phyloP scores from a whole-genome alignment of 2,888 invertebrate genomes.

The Onchidella celtica region DNA sequence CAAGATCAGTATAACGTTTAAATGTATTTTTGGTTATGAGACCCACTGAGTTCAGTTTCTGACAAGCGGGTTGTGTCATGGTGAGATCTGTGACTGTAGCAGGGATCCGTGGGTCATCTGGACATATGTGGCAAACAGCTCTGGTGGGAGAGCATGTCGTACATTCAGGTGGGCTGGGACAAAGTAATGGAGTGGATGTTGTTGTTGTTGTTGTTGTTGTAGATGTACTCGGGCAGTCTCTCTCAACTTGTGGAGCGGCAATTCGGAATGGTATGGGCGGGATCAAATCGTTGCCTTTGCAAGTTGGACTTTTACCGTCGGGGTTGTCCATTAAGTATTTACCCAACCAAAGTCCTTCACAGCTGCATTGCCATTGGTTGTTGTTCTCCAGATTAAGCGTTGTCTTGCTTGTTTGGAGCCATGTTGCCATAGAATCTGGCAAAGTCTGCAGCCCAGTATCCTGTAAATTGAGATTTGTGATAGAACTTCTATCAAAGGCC shows the following conservation, averaged over 20 bases:
- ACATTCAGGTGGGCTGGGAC: not conserved
- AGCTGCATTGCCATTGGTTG: slow-evolving; percentile 63
- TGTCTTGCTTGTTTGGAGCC: not conserved
- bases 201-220: slow-evolving; percentile 32
- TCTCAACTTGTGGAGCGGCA: not conserved
- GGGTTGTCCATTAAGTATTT: slow-evolving; percentile 48
- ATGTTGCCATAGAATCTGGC: slow-evolving; percentile 7
- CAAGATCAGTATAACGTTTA: not conserved
- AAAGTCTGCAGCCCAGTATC: slow-evolving; percentile 21
- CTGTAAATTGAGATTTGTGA: slow-evolving; percentile 58
- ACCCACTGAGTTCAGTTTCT: not conserved
- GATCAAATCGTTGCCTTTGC: too few relatives aligned
- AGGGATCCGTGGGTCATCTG: not conserved
- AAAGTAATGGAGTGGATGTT: slow-evolving; percentile 10
- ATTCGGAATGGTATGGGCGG: not conserved
- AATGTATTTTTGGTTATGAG: not conserved
- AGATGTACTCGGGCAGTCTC: not conserved
- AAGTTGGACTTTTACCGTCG: slow-evolving; percentile 51
- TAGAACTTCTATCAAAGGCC: slow-evolving; percentile 49
- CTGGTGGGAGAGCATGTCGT: not conserved
- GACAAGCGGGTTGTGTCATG: not conserved
- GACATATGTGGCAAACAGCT: slow-evolving; percentile 10
- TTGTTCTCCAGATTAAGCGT: slow-evolving; percentile 21
- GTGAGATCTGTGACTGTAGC: slow-evolving; percentile 10
- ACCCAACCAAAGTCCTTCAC: slow-evolving; percentile 63